A percentile compares a stretch with the other conserved stretches of the same genome.
These are phyloP conservation scores for Gonocerus acuteangulatus DNA, from an alignment of 2,888 invertebrate species.

Conservation along the genomic window DNA sequence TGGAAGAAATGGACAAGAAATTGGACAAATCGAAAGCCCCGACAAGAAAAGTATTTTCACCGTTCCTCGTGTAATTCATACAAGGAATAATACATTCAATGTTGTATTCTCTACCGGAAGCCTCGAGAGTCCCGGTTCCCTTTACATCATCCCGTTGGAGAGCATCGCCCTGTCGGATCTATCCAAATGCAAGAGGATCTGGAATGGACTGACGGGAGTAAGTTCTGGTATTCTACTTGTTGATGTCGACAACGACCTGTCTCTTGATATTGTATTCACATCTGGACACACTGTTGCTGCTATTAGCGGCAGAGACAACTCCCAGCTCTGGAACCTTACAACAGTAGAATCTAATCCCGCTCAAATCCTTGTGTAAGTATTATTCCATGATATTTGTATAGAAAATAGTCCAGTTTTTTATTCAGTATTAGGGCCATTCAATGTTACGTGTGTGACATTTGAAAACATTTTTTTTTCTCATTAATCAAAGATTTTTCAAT, in stretches of 20 bases:
- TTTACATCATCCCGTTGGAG: slow-evolving; percentile 56
- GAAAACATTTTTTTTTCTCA: too few relatives aligned
- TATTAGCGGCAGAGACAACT: slow-evolving; percentile 59
- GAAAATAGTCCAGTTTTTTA: not conserved
- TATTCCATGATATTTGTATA: not conserved
- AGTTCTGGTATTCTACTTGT: slow-evolving; percentile 54
- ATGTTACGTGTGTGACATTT: too few relatives aligned
- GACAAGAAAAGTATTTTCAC: slow-evolving; percentile 61
- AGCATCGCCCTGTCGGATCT: slow-evolving; percentile 23
- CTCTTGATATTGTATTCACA: slow-evolving; percentile 64
- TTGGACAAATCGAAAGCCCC: slow-evolving; percentile 56
- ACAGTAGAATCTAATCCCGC: slow-evolving; percentile 58
- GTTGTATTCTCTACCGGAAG: slow-evolving; percentile 68
- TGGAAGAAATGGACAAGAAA: slow-evolving; percentile 58
- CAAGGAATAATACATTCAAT: slow-evolving; percentile 54
- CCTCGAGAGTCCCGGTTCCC: slow-evolving; percentile 61
- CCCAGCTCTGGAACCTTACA: slow-evolving; percentile 58
- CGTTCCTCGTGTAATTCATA: slow-evolving; percentile 58
- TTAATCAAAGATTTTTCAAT: too few relatives aligned
- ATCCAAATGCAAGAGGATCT: slow-evolving; percentile 16
- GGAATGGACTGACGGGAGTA: slow-evolving; percentile 21
- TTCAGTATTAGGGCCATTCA: not conserved
- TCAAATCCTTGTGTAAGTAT: slow-evolving; percentile 45
- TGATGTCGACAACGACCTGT: slow-evolving; percentile 63
- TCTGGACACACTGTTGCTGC: slow-evolving; percentile 65